Evolutionary conservation across 2,113 vertebrate species (phyloP), one percentile per base, ranked within the genome.

Genomic region (Cyprinodon brontotheroides): DNA sequence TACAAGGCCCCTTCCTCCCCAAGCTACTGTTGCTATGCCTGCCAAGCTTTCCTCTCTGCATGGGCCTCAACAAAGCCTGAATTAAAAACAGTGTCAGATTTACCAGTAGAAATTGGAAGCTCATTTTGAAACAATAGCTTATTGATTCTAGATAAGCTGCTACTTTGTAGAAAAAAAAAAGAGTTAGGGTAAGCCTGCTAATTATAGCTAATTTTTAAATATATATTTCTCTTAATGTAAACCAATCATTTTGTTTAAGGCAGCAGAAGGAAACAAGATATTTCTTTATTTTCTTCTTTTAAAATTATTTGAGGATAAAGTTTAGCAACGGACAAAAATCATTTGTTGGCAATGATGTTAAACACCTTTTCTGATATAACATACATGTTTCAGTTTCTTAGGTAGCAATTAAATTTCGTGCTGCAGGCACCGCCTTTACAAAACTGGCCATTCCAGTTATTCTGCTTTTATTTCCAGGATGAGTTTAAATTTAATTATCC

Each of bases 21-120:
- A 76, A 37, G 85, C 81, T 86, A 84, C 84, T 84, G 86, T 87
- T 89, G 87, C 86, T 84, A 85, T 69, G 83, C 64, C 20, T 39
- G 57, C 59, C 74, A 78, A 74, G 78, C 85, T 65, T 69, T 37
- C 59, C 68, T 22, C 47, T 69, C 39, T 37, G 39, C 40, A 38
- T 61, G 0, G 29, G 67, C 78, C 43, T 63, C 36, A 20, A 59
- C 22, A 45, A 10, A 13, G 48, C 48, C n/a, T n/a, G 53, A 73
- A 45, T 15, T 11, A 14, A 50, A n/a, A 69, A 61, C 39, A 45
- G 60, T 9, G 13, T 20, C 20, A 76, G 37, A 73, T 69, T 76
- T 37, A 61, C 15, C 60, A 13, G 15, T 63, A 3, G 9, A 48
- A 74, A 81, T 64, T 22, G 59, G 69, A 11, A 36, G 37, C 20